Conservation (phyloP, 2,113 vertebrate genomes). For the Brienomyrus brachyistius region DNA sequence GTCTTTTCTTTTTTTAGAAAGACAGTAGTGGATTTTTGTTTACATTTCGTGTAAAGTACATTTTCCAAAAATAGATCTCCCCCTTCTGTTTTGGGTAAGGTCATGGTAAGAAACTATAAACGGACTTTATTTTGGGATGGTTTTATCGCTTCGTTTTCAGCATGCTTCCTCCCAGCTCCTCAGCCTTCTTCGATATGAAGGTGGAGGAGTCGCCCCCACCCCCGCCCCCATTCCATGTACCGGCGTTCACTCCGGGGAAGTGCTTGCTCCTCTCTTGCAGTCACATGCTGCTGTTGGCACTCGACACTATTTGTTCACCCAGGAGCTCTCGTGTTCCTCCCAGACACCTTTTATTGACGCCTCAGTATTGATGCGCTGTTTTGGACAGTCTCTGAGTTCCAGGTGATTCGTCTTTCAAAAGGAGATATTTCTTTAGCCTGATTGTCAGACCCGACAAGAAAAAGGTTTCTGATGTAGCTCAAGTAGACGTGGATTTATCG, state of each 20-base stretch:
- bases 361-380: not conserved
- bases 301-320: not conserved
- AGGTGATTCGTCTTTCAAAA: not conserved
- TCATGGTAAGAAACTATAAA: not conserved
- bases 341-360: not conserved
- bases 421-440: not conserved
- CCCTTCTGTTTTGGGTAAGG: not conserved
- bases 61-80: not conserved
- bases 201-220: not conserved
- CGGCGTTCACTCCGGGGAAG: not conserved
- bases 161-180: not conserved
- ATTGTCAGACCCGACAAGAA: not conserved
- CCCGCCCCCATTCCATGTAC: not conserved
- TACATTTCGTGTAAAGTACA: conserved; percentile 46
- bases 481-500: not conserved
- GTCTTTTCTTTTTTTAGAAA: not conserved
- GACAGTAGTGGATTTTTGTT: conserved; percentile 36
- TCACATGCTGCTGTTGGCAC: not conserved
- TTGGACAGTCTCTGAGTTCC: not conserved
- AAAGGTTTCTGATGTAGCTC: not conserved
- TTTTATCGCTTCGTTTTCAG: not conserved
- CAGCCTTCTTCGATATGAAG: not conserved
- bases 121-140: not conserved
- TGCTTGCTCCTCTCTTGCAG: not conserved
- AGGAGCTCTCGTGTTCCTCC: not conserved